Evolutionary conservation across 1,140 invertebrate species (phyloP).

Genomic region (Drosophila serrata): DNA sequence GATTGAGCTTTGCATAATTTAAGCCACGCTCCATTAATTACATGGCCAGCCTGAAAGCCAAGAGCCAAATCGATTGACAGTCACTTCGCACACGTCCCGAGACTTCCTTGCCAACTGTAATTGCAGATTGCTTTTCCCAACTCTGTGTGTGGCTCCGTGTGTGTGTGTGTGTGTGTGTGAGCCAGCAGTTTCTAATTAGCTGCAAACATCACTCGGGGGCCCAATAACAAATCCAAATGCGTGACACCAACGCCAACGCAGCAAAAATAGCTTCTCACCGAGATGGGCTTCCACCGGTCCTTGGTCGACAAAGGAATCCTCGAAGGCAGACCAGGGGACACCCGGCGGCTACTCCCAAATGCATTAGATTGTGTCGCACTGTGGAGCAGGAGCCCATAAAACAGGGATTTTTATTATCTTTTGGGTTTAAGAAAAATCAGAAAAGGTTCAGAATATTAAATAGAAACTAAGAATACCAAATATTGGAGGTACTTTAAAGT

Average conservation of each 20-base stretch:
- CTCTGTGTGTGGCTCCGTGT: slow-evolving; percentile 1
- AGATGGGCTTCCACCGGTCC: slow-evolving; percentile 12
- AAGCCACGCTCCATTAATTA: slow-evolving; percentile 62
- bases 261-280: slow-evolving; percentile 45
- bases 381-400: slow-evolving; percentile 15
- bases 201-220: slow-evolving; percentile 66
- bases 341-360: slow-evolving; percentile 28
- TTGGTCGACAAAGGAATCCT: slow-evolving; percentile 11
- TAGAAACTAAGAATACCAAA: not conserved
- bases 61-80: slow-evolving; percentile 55
- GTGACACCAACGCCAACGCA: slow-evolving; percentile 50
- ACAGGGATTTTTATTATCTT: too few relatives aligned
- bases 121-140: slow-evolving; percentile 51
- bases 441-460: not conserved
- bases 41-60: slow-evolving; percentile 17
- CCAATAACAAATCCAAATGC: slow-evolving; percentile 65
- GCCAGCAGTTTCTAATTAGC: slow-evolving; percentile 72
- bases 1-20: slow-evolving; percentile 75
- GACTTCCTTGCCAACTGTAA: slow-evolving; percentile 53
- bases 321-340: slow-evolving; percentile 12
- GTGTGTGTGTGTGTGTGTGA: slow-evolving; percentile 4
- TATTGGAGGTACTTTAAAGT: not conserved
- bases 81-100: slow-evolving; percentile 27
- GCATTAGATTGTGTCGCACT: slow-evolving; percentile 33
- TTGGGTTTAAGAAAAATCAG: not conserved